Conservation (phyloP, 1,140 invertebrate species). For the Drosophila triauraria region DNA sequence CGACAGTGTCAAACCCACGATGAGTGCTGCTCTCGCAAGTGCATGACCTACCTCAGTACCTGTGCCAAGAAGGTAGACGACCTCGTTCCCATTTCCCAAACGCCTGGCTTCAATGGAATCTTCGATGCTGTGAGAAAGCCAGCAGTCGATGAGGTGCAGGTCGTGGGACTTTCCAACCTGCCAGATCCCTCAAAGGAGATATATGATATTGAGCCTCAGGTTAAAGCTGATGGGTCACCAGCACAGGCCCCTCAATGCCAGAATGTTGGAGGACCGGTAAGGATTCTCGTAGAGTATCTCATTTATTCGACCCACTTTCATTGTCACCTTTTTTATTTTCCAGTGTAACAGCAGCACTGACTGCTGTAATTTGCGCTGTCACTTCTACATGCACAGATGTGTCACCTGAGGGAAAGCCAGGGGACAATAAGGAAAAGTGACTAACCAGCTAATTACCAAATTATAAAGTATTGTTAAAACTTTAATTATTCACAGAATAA, state of each 20-base stretch:
- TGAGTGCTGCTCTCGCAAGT: conserved; percentile 78
- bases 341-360: conserved; percentile 62
- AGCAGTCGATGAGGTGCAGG: neutral
- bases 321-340: neutral
- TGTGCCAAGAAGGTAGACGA: conserved; percentile 32
- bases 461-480: neutral
- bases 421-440: neutral
- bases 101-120: conserved; percentile 12
- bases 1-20: conserved; percentile 68
- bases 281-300: neutral
- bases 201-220: neutral
- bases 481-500: neutral
- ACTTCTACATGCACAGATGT: conserved; percentile 72
- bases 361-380: conserved; percentile 75
- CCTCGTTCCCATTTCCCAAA: neutral
- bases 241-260: conserved; percentile 32
- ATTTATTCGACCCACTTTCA: conserved; percentile 4
- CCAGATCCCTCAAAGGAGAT: neutral
- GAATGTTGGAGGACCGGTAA: conserved; percentile 57
- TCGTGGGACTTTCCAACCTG: conserved; percentile 16
- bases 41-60: conserved; percentile 65
- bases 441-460: conserved; percentile 20
- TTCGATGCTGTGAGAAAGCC: neutral
- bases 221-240: neutral
- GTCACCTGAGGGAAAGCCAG: conserved; percentile 57